Base-by-base conservation (phyloP, 2,113 vertebrate species). In the Gymnocephalus cernua region DNA sequence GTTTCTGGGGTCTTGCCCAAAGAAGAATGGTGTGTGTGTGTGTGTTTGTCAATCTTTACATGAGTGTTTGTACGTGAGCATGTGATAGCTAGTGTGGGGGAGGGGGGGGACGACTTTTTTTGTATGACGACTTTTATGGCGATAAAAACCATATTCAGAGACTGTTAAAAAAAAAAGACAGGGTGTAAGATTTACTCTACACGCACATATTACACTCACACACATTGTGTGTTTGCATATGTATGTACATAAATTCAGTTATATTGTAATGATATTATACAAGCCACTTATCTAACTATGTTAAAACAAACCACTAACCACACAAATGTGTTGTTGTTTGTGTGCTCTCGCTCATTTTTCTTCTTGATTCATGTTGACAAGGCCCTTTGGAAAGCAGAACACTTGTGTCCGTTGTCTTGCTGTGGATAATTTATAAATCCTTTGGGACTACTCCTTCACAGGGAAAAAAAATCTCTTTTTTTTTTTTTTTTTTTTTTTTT, bases 231-330 rank as follows among this genome's bases (percentile, higher is more conserved):
- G 93, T 93, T 92, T 93, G 90, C 89, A 93, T 95, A 93, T 90
- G 85, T 93, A 90, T 95, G 93, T 96, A 94, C 53, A 95, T 94
- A 94, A 91, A 85, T 91, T 85, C 85, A 94, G 89, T 90, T 93
- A 90, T 94, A 92, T 93, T 91, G 82, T 94, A 92, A 87, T 92
- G 89, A 83, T 92, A 90, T 93, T 94, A 94, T 95, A 93, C 88
- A 94, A 93, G 92, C 95, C 95, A 95, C 95, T 95, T 95, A 95
- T 95, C 88, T 93, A 87, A 93, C 83, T 87, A 93, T 93, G 91
- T 92, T 92, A 92, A 92, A 93, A 92, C 88, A 93, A 96, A 96
- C 95, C 95, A 96, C 95, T 96, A 96, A 92, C 93, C 89, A 93
- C 95, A 93, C 92, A 93, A 88, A 94, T 89, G 79, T 90, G 85